Conservation (phyloP, 2,888 invertebrate genomes). For the Atethmia centrago region DNA sequence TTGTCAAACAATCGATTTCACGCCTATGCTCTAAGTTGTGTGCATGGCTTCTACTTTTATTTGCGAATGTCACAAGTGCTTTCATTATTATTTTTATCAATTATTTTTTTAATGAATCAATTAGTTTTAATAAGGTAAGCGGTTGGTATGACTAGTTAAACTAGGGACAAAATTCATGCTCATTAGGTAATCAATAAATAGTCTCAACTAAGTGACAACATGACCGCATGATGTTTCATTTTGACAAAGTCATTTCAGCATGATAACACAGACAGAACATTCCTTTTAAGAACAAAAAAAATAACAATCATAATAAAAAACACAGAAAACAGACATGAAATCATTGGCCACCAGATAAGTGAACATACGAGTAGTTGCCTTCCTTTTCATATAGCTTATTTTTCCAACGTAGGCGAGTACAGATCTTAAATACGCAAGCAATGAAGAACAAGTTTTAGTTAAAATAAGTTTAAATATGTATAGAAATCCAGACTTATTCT, state of each 20-base stretch:
- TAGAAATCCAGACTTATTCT: no score
- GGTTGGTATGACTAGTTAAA: not conserved
- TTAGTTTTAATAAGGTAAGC: conserved; percentile 10
- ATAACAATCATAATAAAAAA: not conserved
- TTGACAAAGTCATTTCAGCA: not conserved
- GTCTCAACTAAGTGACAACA: not conserved
- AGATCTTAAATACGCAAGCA: conserved; percentile 43
- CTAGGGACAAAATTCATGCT: not conserved
- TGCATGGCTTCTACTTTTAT: not conserved
- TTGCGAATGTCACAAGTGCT: conserved; percentile 10
- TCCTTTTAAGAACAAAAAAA: not conserved
- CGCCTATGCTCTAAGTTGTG: not conserved
- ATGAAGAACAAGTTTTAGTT: conserved; percentile 12
- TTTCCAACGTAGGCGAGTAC: conserved; percentile 34
- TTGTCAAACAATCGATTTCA: not conserved
- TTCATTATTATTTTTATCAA: conserved; percentile 1
- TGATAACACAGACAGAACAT: not conserved
- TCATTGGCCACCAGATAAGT: not conserved
- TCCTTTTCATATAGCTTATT: conserved; percentile 40
- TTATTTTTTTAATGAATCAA: conserved; percentile 6
- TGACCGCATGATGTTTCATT: not conserved
- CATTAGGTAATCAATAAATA: not conserved
- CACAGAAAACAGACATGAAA: not conserved
- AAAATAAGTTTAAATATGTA: not conserved
- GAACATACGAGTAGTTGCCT: conserved; percentile 24